Evolutionary conservation across 2,888 invertebrate species (phyloP).

Genomic region (Elgonia sp.): DNA sequence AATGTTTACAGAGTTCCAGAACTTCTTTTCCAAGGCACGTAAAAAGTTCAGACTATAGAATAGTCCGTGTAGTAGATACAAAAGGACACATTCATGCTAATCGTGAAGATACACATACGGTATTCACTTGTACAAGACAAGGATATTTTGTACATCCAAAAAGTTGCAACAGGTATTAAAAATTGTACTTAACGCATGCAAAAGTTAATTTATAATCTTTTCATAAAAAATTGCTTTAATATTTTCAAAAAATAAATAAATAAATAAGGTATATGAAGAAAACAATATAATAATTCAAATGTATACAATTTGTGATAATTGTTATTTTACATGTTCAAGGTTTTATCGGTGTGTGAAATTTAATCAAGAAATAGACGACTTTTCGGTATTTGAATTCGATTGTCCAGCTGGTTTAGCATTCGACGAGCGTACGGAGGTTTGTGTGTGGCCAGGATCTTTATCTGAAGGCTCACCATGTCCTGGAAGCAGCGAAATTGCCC

Average conservation of each 20-base stretch:
- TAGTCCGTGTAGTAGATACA: constrained; percentile 91
- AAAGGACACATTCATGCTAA: constrained; percentile 92
- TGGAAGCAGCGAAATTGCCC: constrained; percentile 93
- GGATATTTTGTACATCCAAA: constrained; percentile 93
- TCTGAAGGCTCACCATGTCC: constrained; percentile 92
- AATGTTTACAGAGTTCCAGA: constrained; percentile 87
- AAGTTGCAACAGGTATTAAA: constrained; percentile 89
- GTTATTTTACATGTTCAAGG: too few species aligned
- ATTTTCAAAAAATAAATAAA: too few species aligned
- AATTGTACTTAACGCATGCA: not conserved
- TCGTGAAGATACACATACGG: constrained; percentile 92
- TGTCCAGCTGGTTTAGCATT: constrained; percentile 93
- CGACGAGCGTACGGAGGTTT: constrained; percentile 92
- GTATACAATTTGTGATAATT: too few species aligned
- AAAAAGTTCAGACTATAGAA: constrained; percentile 91
- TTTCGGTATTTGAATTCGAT: constrained; percentile 93
- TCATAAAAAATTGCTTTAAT: not conserved
- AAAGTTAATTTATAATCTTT: not conserved
- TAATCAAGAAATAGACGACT: constrained; percentile 92
- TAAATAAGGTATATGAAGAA: too few species aligned
- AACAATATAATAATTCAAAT: too few species aligned
- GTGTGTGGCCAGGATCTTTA: constrained; percentile 93
- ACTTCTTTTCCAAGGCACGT: constrained; percentile 85
- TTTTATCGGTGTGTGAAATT: constrained; percentile 95
- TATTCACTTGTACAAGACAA: constrained; percentile 92